Base-by-base conservation (phyloP, 2,888 invertebrate genomes). In the Parascotia fuliginaria region DNA sequence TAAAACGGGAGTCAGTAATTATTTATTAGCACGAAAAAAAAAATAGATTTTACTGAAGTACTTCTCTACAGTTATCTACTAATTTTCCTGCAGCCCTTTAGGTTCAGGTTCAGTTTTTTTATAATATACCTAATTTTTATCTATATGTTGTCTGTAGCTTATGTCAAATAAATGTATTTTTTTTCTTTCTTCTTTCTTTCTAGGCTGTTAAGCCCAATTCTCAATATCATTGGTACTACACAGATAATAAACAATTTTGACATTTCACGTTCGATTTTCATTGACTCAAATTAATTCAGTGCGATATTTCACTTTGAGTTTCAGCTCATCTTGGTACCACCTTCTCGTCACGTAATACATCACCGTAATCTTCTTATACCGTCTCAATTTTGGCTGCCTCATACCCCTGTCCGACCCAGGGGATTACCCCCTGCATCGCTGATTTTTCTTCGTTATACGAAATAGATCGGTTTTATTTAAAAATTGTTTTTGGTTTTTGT, bases 321-420 rank as follows among this genome's bases (percentile, higher is more conserved):
- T 16, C 32, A 41, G 31, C 37, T 41, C 44, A 51, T 51, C 44
- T 32, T 32, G 31, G 40, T 45, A 32, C 67, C 51, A 65, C 66
- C 62, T 69, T 58, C 61, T 68, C 70, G 79, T 83, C 87, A 87
- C 85, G 87, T 86, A 87, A 87, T 87, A 85, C 85, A 85, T 87
- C 85, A 76, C 73, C 66, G 83, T 89, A 89, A 90, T 89, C 89
- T 89, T 83, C 89, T 90, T 89, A 89, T 80, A 79, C 77, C 80
- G 81, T 81, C 87, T 86, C 86, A 85, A 87, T 87, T 85, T 81
- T 80, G 77, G 59, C 70, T 69, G 60, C 51, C 63, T 59, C 59
- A 58, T 68, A 63, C 72, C 69, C 68, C 65, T 60, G 55, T 66
- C 75, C 5, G 7, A 3, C 24, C 73, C 12, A 29, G 37, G 81